Conservation (phyloP, 2,888 invertebrate species). For the Poecilus cupreus region DNA sequence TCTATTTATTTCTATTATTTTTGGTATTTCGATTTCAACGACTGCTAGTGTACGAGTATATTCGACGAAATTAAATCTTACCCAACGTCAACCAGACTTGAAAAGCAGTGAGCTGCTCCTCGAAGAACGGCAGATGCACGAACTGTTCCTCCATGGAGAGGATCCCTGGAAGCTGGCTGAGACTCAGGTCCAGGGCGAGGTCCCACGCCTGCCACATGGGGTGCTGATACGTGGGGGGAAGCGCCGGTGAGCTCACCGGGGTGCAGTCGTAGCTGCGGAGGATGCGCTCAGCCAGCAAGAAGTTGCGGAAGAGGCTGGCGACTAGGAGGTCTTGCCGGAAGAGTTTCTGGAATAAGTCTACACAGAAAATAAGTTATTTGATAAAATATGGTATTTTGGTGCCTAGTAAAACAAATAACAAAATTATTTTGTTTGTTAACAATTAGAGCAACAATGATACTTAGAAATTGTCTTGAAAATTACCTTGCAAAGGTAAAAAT, state of each 20-base stretch:
- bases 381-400: too few species aligned
- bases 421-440: too few species aligned
- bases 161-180: constrained; percentile 91
- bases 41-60: too few species aligned
- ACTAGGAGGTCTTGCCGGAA: constrained; percentile 98
- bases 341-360: constrained; percentile 94
- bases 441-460: too few species aligned
- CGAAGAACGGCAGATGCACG: constrained; percentile 93
- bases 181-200: constrained; percentile 93
- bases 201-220: constrained; percentile 99
- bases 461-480: too few species aligned
- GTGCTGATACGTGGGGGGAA: constrained; percentile 93
- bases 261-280: constrained; percentile 97
- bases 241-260: constrained; percentile 93
- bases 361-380: constrained; percentile 65
- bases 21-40: too few species aligned
- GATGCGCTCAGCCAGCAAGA: constrained; percentile 95
- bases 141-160: constrained; percentile 78
- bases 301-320: constrained; percentile 98
- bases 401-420: too few species aligned
- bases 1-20: too few species aligned
- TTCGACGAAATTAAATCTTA: too few species aligned
- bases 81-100: constrained; percentile 94
- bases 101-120: constrained; percentile 98
- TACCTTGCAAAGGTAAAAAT: too few species aligned